Evolutionary conservation across 2,797 vertebrate genomes (phyloP).

Genomic region (Rhabdomys pumilio): DNA sequence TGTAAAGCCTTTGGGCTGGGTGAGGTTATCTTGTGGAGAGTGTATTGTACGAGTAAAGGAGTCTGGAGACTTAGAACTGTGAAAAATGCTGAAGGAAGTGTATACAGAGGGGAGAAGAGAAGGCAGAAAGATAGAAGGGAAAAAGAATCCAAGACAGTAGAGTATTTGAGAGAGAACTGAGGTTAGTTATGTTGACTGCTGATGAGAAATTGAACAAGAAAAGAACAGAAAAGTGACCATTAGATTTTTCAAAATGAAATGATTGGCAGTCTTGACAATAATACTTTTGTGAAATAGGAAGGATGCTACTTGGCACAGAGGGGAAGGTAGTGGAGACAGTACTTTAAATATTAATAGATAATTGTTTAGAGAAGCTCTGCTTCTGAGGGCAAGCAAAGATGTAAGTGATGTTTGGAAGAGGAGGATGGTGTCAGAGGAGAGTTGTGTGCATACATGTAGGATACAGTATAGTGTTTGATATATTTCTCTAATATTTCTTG

Average conservation of each 20-base stretch:
- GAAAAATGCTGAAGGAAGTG: neutral
- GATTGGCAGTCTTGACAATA: slow-evolving; percentile 29
- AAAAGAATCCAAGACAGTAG: slow-evolving; percentile 4
- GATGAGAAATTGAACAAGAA: neutral
- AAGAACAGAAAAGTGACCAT: slow-evolving; percentile 12
- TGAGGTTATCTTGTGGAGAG: slow-evolving; percentile 37
- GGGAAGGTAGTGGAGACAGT: neutral
- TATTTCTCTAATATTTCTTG: slow-evolving; percentile 37
- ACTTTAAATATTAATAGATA: neutral
- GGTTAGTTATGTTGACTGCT: neutral
- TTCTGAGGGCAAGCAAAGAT: slow-evolving; percentile 34
- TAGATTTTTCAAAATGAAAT: slow-evolving; percentile 59
- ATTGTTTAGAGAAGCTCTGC: slow-evolving; percentile 58
- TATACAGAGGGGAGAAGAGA: neutral
- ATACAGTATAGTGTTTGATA: neutral
- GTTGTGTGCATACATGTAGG: neutral
- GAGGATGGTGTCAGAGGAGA: neutral
- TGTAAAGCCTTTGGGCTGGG: neutral
- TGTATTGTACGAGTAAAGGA: neutral
- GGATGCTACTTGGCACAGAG: slow-evolving; percentile 32
- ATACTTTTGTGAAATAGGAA: slow-evolving; percentile 57
- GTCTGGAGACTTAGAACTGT: neutral
- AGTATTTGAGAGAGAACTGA: slow-evolving; percentile 43
- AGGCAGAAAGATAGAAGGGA: slow-evolving; percentile 27
- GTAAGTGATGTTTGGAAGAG: slow-evolving; percentile 50